Evolutionary conservation across 64 coral and sea anemone species (phyloP), one percentile per base, ranked within the genome.

Genomic region (Cladopsammia gracilis): DNA sequence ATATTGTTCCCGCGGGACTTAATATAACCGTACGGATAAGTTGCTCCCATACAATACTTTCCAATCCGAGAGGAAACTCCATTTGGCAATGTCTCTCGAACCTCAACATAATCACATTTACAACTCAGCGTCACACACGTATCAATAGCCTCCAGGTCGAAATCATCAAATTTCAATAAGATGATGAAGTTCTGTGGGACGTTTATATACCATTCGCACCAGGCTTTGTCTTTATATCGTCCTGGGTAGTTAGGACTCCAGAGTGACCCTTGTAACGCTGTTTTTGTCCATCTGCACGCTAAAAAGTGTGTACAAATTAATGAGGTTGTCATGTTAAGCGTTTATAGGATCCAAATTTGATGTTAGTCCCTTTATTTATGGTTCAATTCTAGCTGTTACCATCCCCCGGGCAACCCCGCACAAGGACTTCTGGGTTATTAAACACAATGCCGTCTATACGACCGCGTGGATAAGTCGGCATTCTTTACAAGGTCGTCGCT

Each of bases 211-310:
- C 88, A 90, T 11, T 68, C 76, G 43, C 88, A 90, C 20, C 51
- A 79, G 25, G 51, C 75, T 20, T 64, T 76, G 66, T 90, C 62
- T 53, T 64, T 67, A 22, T 90, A 90, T 23, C 7, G 46, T 2
- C 10, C 7, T 19, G 88, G 62, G 14, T 54, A 78, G 65, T 52
- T 43, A 6, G 88, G 88, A 51, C 50, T 79, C 10, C 19, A 26
- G 1, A 90, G 52, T 4, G 62, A 54, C 1, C 88, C 76, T 26
- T 25, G 34, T 45, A 77, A 79, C 43, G 75, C 16, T 46, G 62
- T 79, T 11, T 42, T 16, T 15, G 62, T 80, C 49, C 68, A 90
- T 58, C 78, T 77, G 50, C 88, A 90, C n/a, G 62, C 88, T 90
- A 46, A 51, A 76, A 48, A 48, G 19, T 16, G 62, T 34, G 2